A percentile compares a stretch with the other conserved stretches of the same genome.
These are phyloP conservation scores for Mystacornis crossleyi DNA, from an alignment of 2,113 vertebrate species.

Conservation along the genomic window DNA sequence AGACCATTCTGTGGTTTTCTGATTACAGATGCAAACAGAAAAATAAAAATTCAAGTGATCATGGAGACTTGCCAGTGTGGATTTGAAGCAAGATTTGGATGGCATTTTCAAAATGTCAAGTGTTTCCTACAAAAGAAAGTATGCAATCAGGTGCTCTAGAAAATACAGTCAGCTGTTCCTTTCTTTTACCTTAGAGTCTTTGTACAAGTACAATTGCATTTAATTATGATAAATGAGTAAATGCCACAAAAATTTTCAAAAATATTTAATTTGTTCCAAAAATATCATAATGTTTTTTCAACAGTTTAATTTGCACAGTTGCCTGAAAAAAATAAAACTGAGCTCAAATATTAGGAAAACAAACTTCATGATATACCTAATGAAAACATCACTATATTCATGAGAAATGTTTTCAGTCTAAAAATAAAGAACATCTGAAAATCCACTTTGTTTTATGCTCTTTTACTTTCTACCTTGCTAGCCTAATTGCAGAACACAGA, in stretches of 20 bases:
- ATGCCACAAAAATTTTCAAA: background rate
- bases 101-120: background rate
- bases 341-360: background rate
- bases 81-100: background rate
- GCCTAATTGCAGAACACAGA: background rate
- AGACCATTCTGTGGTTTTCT: background rate
- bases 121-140: background rate
- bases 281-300: accelerated
- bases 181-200: background rate
- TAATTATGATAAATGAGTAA: background rate
- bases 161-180: background rate
- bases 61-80: background rate
- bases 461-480: background rate
- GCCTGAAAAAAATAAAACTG: background rate
- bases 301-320: background rate
- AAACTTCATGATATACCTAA: background rate
- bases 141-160: background rate
- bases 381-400: background rate
- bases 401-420: background rate
- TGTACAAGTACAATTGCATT: background rate
- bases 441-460: background rate
- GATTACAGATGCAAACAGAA: background rate
- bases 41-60: background rate
- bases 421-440: background rate
- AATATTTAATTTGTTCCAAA: background rate